These are phyloP conservation scores for Eupithecia insigniata DNA, from an alignment of 2,888 invertebrate species.

Conservation along the genomic window DNA sequence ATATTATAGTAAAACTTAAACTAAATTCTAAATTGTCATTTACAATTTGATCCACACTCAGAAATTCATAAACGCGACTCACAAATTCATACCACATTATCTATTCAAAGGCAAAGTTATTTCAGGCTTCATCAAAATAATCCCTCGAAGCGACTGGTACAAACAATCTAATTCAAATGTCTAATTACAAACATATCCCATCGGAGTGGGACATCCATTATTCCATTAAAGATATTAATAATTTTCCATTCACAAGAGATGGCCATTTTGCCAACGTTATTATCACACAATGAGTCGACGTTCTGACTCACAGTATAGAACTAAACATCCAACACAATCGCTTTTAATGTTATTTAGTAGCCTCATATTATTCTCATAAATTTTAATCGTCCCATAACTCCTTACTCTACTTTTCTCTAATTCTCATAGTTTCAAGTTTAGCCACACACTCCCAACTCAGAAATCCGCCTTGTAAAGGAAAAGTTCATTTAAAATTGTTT, in stretches of 20 bases:
- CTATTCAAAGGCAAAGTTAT: not conserved
- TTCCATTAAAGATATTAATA: slow-evolving; percentile 46
- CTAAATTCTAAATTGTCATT: not conserved
- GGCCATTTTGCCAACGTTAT: slow-evolving; percentile 42
- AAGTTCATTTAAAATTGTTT: no score
- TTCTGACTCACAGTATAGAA: slow-evolving; percentile 27
- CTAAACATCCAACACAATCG: slow-evolving; percentile 17
- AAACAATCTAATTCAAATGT: not conserved
- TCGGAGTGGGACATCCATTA: slow-evolving; percentile 41
- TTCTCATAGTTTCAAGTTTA: no score
- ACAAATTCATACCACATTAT: not conserved
- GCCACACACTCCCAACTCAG: no score
- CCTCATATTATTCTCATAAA: no score
- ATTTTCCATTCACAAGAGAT: slow-evolving; percentile 44
- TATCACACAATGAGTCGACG: slow-evolving; percentile 45
- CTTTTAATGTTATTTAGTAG: slow-evolving; percentile 17
- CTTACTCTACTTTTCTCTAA: no score
- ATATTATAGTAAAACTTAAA: no score
- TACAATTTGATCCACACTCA: not conserved
- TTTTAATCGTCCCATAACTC: no score
- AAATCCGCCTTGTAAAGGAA: no score
- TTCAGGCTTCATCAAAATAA: not conserved
- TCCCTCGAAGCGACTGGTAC: not conserved
- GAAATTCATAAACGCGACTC: not conserved
- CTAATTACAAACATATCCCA: slow-evolving; percentile 26